These are phyloP conservation scores for Henricia sp. DNA, from an alignment of 53 echinoderm and acorn worm genomes.

Conservation along the genomic window DNA sequence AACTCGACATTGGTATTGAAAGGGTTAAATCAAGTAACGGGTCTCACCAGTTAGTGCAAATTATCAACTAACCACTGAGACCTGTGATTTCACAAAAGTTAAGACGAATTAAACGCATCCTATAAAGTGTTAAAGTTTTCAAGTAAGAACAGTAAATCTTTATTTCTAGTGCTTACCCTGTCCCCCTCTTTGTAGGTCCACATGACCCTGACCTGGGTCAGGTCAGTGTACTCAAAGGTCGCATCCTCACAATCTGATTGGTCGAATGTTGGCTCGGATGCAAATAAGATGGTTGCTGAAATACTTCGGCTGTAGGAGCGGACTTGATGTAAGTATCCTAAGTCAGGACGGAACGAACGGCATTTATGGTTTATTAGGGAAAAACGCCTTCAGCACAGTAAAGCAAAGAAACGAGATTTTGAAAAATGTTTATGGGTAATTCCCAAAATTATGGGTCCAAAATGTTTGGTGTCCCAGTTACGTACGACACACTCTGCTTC, in stretches of 20 bases:
- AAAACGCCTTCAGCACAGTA: background rate
- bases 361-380: background rate
- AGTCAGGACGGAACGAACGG: background rate
- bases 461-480: too few relatives aligned
- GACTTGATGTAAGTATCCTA: conserved; percentile 95
- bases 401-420: background rate
- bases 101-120: too few relatives aligned
- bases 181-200: conserved; percentile 99
- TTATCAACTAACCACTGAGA: too few relatives aligned
- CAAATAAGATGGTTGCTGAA: conserved; percentile 88
- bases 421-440: too few relatives aligned
- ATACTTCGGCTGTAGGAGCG: conserved; percentile 89
- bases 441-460: too few relatives aligned
- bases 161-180: conserved; percentile 86
- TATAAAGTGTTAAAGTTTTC: too few relatives aligned
- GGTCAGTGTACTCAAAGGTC: conserved; percentile 68
- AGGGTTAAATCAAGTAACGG: too few relatives aligned
- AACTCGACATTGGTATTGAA: too few relatives aligned
- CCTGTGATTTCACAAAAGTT: too few relatives aligned
- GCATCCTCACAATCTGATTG: conserved; percentile 73
- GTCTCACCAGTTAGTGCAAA: too few relatives aligned
- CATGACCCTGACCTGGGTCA: conserved; percentile 82
- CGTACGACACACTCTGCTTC: too few relatives aligned
- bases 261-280: conserved; percentile 73
- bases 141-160: too few relatives aligned